These are phyloP conservation scores for Rhingia rostrata DNA, from an alignment of 2,888 invertebrate species.

Conservation along the genomic window DNA sequence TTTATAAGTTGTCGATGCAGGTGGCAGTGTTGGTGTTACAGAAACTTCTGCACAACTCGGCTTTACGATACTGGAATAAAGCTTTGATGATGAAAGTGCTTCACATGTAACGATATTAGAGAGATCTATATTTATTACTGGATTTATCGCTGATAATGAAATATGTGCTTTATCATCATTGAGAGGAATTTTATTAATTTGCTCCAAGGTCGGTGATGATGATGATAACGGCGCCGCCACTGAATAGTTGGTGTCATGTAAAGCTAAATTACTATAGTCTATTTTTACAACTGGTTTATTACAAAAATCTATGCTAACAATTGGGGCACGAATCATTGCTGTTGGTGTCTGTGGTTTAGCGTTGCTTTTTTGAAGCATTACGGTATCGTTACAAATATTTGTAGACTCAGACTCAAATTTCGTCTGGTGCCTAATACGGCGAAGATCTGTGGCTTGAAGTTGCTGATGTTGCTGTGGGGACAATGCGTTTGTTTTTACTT, in stretches of 20 bases:
- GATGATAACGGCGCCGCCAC: slow-evolving; percentile 66
- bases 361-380: slow-evolving; percentile 70
- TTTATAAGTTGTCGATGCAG: slow-evolving; percentile 47
- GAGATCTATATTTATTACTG: slow-evolving; percentile 82
- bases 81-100: slow-evolving; percentile 46
- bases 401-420: slow-evolving; percentile 77
- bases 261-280: slow-evolving; percentile 82
- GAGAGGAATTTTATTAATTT: slow-evolving; percentile 24
- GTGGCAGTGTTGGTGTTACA: slow-evolving; percentile 40
- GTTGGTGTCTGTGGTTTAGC: slow-evolving; percentile 71
- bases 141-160: slow-evolving; percentile 75
- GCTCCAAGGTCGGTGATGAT: slow-evolving; percentile 53
- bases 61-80: slow-evolving; percentile 46
- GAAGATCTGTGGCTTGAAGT: slow-evolving; percentile 63
- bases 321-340: slow-evolving; percentile 81
- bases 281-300: slow-evolving; percentile 82
- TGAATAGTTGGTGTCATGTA: slow-evolving; percentile 73
- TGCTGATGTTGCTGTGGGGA: slow-evolving; percentile 70
- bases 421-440: slow-evolving; percentile 77
- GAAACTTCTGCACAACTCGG: slow-evolving; percentile 31
- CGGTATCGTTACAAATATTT: slow-evolving; percentile 38
- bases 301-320: slow-evolving; percentile 80
- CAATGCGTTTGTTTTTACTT: slow-evolving; percentile 75
- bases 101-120: slow-evolving; percentile 79
- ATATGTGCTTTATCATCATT: slow-evolving; percentile 42